Evolutionary conservation across 2,888 invertebrate species (phyloP), one percentile per base, ranked within the genome.

Genomic region (Azorinus chamasolen): DNA sequence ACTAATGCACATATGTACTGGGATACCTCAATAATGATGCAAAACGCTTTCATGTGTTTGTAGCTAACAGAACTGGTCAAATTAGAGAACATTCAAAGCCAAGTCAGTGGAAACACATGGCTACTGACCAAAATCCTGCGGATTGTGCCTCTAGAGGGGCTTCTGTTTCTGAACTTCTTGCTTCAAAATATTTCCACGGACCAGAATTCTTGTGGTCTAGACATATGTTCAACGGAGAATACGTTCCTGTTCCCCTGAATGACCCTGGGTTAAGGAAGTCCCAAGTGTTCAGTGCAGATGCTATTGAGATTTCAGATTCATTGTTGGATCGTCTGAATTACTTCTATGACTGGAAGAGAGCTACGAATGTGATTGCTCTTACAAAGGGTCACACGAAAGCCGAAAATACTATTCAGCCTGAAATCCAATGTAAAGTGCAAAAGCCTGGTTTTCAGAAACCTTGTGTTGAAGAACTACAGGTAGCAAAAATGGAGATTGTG

Each of bases 11-110:
- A 83, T 5, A 83, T 1, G 83, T 85, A 2, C 53, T 84, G 6
- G 80, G 82, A 10, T 86, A 85, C 51, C 79, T 85, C 12, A 53
- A 43, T 5, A 87, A 86, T 50, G 82, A 82, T n/a, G 63, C 76
- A 3, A 51, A 71, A 18, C 46, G 84, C 12, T 86, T 86, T 43
- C 85, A 83, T 16, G 66, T 79, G 0, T 87, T 79, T 61, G 85
- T 87, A 10, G 82, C 83, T 1, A 87, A 86, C 62, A 57, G 86
- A 20, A 75, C 86, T 10, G 78, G 82, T 41, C 51, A 59, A 16
- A 83, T 85, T 16, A 61, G 73, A 16, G 73, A 86, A 16, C 41
- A n/a, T 2, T 55, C 83, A n/a, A 41, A 71, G 2, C 51, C 69
- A 18, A 14, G 22, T 43, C 83, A 85, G 55, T 87, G 84, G 84